Evolutionary conservation across 2,888 invertebrate species (phyloP).

Genomic region (Mellilla xanthometata): DNA sequence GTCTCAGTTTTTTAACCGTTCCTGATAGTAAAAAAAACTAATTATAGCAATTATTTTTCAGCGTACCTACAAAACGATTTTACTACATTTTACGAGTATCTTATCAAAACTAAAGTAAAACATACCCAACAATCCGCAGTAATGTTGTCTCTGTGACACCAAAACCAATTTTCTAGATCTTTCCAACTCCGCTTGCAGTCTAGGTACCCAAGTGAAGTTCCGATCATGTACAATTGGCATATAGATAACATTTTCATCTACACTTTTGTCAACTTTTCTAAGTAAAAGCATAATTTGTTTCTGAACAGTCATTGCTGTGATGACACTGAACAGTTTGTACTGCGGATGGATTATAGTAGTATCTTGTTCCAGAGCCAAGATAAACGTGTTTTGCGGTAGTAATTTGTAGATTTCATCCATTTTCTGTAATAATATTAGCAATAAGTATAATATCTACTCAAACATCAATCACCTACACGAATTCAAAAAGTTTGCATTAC

Average conservation of each 20-base stretch:
- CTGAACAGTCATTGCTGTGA: conserved; percentile 47
- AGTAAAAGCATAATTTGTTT: conserved; percentile 45
- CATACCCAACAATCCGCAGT: conserved; percentile 52
- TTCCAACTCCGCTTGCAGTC: conserved; percentile 43
- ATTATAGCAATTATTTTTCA: too few relatives aligned
- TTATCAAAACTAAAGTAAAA: too few relatives aligned
- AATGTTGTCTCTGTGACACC: conserved; percentile 49
- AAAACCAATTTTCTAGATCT: conserved; percentile 45
- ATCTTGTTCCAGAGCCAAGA: conserved; percentile 44
- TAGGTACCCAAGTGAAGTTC: conserved; percentile 49
- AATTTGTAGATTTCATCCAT: conserved; percentile 36
- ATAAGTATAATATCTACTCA: background rate
- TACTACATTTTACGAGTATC: too few relatives aligned
- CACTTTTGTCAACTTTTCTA: conserved; percentile 34
- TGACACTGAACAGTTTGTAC: conserved; percentile 40
- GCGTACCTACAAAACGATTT: too few relatives aligned
- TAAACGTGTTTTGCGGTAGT: conserved; percentile 40
- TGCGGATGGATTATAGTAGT: conserved; percentile 36
- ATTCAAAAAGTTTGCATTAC: conserved; percentile 32
- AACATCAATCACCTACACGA: background rate
- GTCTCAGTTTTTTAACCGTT: conserved; percentile 86
- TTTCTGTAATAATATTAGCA: conserved; percentile 42
- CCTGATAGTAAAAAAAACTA: too few relatives aligned
- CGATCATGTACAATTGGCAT: conserved; percentile 44
- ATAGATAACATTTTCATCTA: conserved; percentile 33